Conservation (phyloP, 1,140 invertebrate genomes). For the Samia ricini region DNA sequence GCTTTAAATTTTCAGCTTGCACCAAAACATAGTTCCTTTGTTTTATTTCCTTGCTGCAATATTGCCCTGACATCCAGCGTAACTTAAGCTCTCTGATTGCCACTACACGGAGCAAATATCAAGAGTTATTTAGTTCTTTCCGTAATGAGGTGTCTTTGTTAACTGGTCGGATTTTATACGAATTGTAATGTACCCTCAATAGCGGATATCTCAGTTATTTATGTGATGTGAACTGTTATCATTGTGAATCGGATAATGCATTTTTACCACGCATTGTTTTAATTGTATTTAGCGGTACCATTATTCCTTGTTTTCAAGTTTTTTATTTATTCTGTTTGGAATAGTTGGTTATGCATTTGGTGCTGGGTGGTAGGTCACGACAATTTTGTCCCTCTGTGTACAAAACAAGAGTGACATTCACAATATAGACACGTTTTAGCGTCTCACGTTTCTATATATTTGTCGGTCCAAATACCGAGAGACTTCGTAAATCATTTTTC, state of each 20-base stretch:
- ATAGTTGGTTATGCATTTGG: too few species aligned
- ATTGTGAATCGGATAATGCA: slow-evolving; percentile 18
- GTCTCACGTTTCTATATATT: too few species aligned
- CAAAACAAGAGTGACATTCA: too few species aligned
- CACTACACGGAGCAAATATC: slow-evolving; percentile 17
- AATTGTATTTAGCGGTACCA: too few species aligned
- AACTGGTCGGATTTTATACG: slow-evolving; percentile 20
- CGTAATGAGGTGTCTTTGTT: slow-evolving; percentile 20
- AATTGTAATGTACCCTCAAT: slow-evolving; percentile 22
- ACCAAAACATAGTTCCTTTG: slow-evolving; percentile 15
- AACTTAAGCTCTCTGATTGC: slow-evolving; percentile 23
- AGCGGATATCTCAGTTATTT: slow-evolving; percentile 20
- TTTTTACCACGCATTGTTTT: too few species aligned
- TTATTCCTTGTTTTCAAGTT: too few species aligned
- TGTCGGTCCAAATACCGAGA: too few species aligned
- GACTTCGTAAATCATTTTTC: too few species aligned
- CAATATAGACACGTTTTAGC: too few species aligned
- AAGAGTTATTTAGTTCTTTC: slow-evolving; percentile 22
- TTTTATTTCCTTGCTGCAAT: slow-evolving; percentile 23
- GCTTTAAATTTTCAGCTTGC: background rate
- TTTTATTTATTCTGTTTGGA: too few species aligned
- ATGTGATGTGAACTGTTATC: slow-evolving; percentile 19
- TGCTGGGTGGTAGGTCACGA: too few species aligned
- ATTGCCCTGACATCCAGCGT: slow-evolving; percentile 23
- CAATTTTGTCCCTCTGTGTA: too few species aligned